Base-by-base conservation (phyloP, 2,888 invertebrate genomes). In the Protonemura montana region DNA sequence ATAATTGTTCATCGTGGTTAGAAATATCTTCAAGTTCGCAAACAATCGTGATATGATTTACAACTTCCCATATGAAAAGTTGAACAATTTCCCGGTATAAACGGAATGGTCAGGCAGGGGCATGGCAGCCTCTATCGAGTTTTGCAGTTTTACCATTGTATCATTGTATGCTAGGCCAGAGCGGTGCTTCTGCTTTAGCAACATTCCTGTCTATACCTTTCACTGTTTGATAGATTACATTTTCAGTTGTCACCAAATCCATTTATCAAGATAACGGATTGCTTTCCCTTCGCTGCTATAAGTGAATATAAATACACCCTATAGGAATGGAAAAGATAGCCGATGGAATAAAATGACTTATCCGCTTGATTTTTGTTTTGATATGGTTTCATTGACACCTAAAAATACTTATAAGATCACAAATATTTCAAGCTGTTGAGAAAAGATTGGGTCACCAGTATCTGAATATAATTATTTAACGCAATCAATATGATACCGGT, bases 201-300 rank as follows among this genome's bases (percentile, higher is more conserved):
- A 41, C 35, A 83, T 83, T 83, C 82, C 82, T 81, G 42, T 83
- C 82, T 83, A n/a, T n/a, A 83, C 82, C 82, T 83, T 42, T 83
- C 82, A 83, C 26, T 41, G 59, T 41, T 84, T 84, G 84, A 84
- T 84, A 84, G 84, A 84, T 84, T 84, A 84, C 84, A 84, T 26
- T 84, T 42, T 59, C 76, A 84, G 84, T 84, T 84, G 84, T 84
- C 84, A 84, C 76, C 84, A 28, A 26, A 76, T 2, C 84, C 84
- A 84, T 84, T 84, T 25, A 84, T 84, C 84, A 84, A 76, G 84
- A 59, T 84, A 84, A 84, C 84, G 59, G 84, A 84, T 84, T 59
- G 84, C 28, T 84, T 84, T 28, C 76, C 27, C 42, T 76, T 59
- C 28, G 6, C 35, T 26, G 59, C 59, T 27, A 81, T 81, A 84